phyloP scores from a whole-genome alignment of 1,140 invertebrate genomes.

The Drosophila malerkotliana region DNA sequence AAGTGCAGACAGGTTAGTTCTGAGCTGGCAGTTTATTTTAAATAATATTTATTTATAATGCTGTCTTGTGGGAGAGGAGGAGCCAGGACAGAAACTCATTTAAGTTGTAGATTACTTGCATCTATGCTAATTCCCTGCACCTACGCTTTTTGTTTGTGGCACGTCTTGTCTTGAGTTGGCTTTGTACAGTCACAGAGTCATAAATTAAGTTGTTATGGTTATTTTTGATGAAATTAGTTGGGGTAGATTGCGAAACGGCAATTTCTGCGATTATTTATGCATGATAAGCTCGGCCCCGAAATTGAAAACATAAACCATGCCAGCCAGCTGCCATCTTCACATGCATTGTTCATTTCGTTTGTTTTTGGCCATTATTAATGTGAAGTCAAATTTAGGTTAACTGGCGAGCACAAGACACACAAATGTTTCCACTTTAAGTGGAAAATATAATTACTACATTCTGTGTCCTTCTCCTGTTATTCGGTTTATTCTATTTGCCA shows the following conservation, averaged over 20 bases:
- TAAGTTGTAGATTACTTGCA: constrained; percentile 76
- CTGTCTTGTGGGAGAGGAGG: constrained; percentile 28
- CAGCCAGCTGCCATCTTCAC: not conserved
- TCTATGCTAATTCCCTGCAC: constrained; percentile 20
- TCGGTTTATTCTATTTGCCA: constrained; percentile 19
- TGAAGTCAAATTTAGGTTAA: constrained; percentile 16
- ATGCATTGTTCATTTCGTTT: constrained; percentile 15
- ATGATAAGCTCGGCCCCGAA: constrained; percentile 21
- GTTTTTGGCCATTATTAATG: constrained; percentile 28
- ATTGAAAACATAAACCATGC: constrained; percentile 14
- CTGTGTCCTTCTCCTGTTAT: not conserved
- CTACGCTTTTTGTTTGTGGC: constrained; percentile 9
- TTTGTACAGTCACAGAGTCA: constrained; percentile 36
- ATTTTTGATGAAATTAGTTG: constrained; percentile 64
- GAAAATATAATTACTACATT: constrained; percentile 60
- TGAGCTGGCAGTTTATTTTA: constrained; percentile 75
- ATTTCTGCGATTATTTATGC: constrained; percentile 31
- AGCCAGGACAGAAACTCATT: constrained; percentile 55
- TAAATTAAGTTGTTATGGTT: constrained; percentile 52
- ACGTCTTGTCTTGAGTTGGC: constrained; percentile 16
- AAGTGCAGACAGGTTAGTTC: constrained; percentile 79
- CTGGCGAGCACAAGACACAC: not conserved
- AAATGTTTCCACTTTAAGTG: constrained; percentile 12
- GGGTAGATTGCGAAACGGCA: constrained; percentile 26
- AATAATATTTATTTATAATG: constrained; percentile 81